A percentile compares a stretch with the other conserved stretches of the same genome.
These are phyloP conservation scores for Crenuchus spilurus DNA, from an alignment of 2,797 vertebrate genomes.

Conservation along the genomic window DNA sequence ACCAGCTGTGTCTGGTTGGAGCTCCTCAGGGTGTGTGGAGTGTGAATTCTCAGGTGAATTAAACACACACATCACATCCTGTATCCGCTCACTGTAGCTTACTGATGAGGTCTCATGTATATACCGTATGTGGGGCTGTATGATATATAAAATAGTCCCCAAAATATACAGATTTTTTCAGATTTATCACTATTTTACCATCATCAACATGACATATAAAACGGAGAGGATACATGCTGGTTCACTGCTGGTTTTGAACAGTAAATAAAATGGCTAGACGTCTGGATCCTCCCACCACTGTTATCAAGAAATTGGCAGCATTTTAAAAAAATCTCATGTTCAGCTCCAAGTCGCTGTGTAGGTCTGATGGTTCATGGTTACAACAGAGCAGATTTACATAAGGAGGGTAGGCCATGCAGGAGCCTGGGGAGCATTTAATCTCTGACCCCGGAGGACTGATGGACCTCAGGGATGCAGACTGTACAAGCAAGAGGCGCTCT, in stretches of 20 bases:
- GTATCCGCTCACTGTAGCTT: slow-evolving; percentile 15
- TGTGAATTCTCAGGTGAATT: not conserved
- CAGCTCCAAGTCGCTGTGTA: slow-evolving; percentile 25
- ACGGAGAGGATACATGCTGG: too few relatives aligned
- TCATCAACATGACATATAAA: too few relatives aligned
- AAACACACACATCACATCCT: slow-evolving; percentile 3
- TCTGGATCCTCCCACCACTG: too few relatives aligned
- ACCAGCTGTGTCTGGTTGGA: slow-evolving; percentile 30
- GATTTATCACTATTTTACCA: too few relatives aligned
- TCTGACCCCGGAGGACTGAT: slow-evolving; percentile 27
- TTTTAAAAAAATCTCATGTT: slow-evolving; percentile 20
- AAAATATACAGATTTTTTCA: too few relatives aligned
- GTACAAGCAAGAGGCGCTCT: slow-evolving; percentile 16
- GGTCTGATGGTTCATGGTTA: slow-evolving; percentile 35
- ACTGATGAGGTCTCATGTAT: too few relatives aligned
- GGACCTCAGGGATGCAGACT: slow-evolving; percentile 14
- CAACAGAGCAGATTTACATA: slow-evolving; percentile 44
- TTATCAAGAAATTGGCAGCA: not conserved
- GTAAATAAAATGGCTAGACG: not conserved
- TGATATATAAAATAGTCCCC: not conserved
- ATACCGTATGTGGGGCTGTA: too few relatives aligned
- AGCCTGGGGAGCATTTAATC: slow-evolving; percentile 36
- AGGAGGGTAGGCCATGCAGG: slow-evolving; percentile 17
- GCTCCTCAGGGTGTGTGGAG: slow-evolving; percentile 5
- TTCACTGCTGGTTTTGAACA: too few relatives aligned